phyloP scores from a whole-genome alignment of 2,113 vertebrate species.

The Cottus gobio region DNA sequence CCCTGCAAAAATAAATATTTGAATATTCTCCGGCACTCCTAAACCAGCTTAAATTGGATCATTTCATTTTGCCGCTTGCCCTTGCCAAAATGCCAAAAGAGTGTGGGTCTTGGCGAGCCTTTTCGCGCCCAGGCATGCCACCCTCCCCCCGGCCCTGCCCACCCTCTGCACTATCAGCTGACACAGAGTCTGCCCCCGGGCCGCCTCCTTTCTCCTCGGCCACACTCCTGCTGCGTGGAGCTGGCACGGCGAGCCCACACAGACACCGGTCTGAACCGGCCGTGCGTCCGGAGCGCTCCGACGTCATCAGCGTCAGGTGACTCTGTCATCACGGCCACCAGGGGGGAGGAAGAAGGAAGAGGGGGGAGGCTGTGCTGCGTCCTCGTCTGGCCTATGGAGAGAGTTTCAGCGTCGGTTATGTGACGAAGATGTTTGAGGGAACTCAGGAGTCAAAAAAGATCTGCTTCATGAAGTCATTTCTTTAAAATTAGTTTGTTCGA shows the following conservation, averaged over 20 bases:
- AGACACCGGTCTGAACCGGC: slow-evolving; percentile 61
- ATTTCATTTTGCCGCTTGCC: slow-evolving; percentile 82
- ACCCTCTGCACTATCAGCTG: slow-evolving; percentile 86
- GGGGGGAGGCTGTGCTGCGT: slow-evolving; percentile 15
- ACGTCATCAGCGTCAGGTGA: slow-evolving; percentile 53
- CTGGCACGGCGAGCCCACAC: slow-evolving; percentile 70
- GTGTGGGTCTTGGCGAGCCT: slow-evolving; percentile 84
- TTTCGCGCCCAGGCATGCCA: slow-evolving; percentile 69
- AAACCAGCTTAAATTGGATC: slow-evolving; percentile 88
- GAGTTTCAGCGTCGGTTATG: background rate
- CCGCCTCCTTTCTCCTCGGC: slow-evolving; percentile 76
- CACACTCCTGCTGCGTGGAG: slow-evolving; percentile 75
- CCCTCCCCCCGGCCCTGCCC: slow-evolving; percentile 78
- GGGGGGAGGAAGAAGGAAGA: no score
- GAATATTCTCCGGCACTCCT: slow-evolving; percentile 85
- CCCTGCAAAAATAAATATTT: slow-evolving; percentile 86
- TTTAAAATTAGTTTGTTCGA: background rate
- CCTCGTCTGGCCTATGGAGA: slow-evolving; percentile 21
- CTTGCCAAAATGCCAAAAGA: slow-evolving; percentile 89
- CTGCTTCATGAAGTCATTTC: background rate
- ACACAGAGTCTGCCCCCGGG: slow-evolving; percentile 84
- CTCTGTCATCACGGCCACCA: slow-evolving; percentile 36
- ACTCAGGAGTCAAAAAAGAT: background rate
- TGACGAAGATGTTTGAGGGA: background rate
- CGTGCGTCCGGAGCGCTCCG: slow-evolving; percentile 50